A percentile compares a stretch with the other conserved stretches of the same genome.
Evolutionary conservation across 1,140 invertebrate species (phyloP).

Genomic region (Drosophila tani): DNA sequence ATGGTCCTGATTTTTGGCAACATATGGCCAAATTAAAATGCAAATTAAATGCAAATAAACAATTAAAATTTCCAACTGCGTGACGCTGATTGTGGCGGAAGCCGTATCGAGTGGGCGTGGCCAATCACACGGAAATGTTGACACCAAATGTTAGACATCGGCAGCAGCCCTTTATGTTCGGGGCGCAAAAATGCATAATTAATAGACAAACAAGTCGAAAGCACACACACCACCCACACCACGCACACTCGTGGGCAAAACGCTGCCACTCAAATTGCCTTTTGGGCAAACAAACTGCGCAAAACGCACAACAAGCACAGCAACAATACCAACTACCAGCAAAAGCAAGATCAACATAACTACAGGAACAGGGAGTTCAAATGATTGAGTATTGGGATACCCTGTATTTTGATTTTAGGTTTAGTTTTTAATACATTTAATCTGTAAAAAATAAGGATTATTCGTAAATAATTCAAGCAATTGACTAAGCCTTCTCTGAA

Average conservation of each 20-base stretch:
- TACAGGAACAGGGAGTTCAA: no score
- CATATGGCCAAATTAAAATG: slow-evolving; percentile 81
- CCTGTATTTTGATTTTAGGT: background rate
- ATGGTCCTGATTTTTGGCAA: slow-evolving; percentile 47
- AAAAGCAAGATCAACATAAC: slow-evolving; percentile 32
- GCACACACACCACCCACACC: slow-evolving; percentile 10
- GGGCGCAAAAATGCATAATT: slow-evolving; percentile 66
- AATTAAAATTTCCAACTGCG: slow-evolving; percentile 73
- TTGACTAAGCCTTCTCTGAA: no score
- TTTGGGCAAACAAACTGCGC: slow-evolving; percentile 44
- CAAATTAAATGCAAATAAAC: slow-evolving; percentile 80
- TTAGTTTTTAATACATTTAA: no score
- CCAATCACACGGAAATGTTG: slow-evolving; percentile 54
- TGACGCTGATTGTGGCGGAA: slow-evolving; percentile 43
- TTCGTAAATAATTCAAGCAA: no score
- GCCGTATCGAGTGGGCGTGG: slow-evolving; percentile 50
- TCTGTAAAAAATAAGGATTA: no score
- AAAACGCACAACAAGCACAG: slow-evolving; percentile 25
- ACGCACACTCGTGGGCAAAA: slow-evolving; percentile 12
- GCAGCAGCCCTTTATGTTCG: slow-evolving; percentile 6
- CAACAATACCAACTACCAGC: slow-evolving; percentile 40
- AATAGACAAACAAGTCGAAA: slow-evolving; percentile 65
- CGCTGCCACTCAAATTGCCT: slow-evolving; percentile 43
- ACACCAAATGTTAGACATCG: slow-evolving; percentile 21
- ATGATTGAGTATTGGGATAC: background rate